A percentile compares a stretch with the other conserved stretches of the same genome.
Evolutionary conservation across 2,113 vertebrate genomes (phyloP).

Genomic region (Perccottus glenii): DNA sequence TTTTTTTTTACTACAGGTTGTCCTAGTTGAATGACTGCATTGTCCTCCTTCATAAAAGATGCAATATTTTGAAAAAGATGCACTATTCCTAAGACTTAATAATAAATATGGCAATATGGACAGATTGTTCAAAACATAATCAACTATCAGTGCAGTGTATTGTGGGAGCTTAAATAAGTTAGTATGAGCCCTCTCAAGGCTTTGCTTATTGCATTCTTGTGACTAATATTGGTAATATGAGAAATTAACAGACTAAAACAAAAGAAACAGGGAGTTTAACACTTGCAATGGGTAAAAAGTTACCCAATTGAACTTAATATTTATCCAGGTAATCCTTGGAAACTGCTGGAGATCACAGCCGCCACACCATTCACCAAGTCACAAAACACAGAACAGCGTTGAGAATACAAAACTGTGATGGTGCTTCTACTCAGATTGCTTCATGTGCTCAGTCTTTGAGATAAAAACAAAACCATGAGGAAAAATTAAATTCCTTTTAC

Average conservation of each 20-base stretch:
- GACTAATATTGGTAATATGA: conserved; percentile 73
- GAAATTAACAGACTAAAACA: conserved; percentile 49
- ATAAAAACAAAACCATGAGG: conserved; percentile 71
- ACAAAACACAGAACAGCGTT: conserved; percentile 80
- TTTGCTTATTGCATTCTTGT: conserved; percentile 78
- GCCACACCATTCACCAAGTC: conserved; percentile 84
- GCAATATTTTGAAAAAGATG: conserved; percentile 43
- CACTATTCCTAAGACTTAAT: conserved; percentile 69
- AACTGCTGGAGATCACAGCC: conserved; percentile 77
- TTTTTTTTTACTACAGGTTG: conserved; percentile 61
- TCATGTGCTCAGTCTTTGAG: conserved; percentile 86
- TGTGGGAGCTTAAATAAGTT: conserved; percentile 71
- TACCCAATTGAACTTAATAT: conserved; percentile 68
- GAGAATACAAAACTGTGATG: conserved; percentile 57
- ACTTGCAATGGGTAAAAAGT: conserved; percentile 59
- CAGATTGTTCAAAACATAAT: conserved; percentile 74
- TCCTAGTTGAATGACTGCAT: conserved; percentile 51
- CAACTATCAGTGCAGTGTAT: conserved; percentile 75
- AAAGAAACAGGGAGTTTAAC: conserved; percentile 63
- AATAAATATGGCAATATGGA: conserved; percentile 76
- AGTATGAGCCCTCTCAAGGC: conserved; percentile 68
- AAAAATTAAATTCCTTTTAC: conserved; percentile 67
- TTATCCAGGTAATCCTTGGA: conserved; percentile 76
- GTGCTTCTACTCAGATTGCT: conserved; percentile 83
- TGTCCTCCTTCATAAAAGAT: conserved; percentile 59